Evolutionary conservation across 2,113 vertebrate species (phyloP), one percentile per base, ranked within the genome.

Genomic region (Morone saxatilis): DNA sequence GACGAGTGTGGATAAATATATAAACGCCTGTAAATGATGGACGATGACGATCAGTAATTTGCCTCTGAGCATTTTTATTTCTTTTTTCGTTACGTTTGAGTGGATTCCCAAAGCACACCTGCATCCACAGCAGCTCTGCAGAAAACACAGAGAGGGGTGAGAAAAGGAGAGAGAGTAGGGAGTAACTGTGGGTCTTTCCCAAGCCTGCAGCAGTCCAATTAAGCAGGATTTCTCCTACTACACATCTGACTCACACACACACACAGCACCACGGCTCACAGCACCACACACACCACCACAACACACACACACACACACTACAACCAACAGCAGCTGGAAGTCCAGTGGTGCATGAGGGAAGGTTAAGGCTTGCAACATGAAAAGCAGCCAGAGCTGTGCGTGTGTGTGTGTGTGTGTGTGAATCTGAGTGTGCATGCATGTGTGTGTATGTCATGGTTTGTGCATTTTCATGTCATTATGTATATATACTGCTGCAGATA

Each of bases 141-240:
- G 12, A 47, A 13, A 47, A 14, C 11, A 12, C 9, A 47, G 31
- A 80, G n/a, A 71, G 48, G 38, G 66, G 76, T 61, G 81, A 78
- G 71, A 80, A 56, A 76, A 71, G 22, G 65, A 76, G 72, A 70
- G 70, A 60, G 51, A 25, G 45, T 10, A 20, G 57, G 84, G 71
- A 80, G 79, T 19, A 57, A 62, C 65, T 68, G 63, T 76, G 76
- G 90, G 83, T 90, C 86, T 91, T 93, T 94, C 88, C 90, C 88
- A 88, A 93, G 85, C 85, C 89, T 87, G 85, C 85, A 87, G 87
- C 87, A 81, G 90, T 90, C 93, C 94, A 95, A 94, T 96, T 94
- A 96, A 93, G 79, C 84, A 78, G 80, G 69, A 80, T 91, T 94
- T 93, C 78, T 91, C 73, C 54, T 68, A 51, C 78, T 89, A 85